phyloP scores from a whole-genome alignment of 2,888 invertebrate species.

The Amiota communis region DNA sequence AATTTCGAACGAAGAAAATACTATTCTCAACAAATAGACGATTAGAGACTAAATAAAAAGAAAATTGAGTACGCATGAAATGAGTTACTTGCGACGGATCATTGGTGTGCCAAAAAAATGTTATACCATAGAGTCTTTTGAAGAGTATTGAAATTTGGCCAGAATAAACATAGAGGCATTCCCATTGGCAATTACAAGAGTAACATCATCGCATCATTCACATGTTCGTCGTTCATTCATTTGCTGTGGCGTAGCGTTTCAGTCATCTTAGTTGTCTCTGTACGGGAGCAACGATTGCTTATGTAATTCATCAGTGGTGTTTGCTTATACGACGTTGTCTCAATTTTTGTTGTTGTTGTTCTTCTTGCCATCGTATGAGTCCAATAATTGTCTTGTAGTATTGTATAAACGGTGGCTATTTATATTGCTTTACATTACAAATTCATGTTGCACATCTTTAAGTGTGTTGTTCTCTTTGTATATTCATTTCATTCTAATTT shows the following conservation, averaged over 20 bases:
- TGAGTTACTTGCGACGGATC: conserved; percentile 10
- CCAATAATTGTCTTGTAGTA: neutral
- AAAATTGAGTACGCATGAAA: neutral
- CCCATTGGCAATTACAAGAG: neutral
- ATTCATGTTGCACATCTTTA: conserved; percentile 30
- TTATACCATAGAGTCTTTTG: neutral
- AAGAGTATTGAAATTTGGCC: neutral
- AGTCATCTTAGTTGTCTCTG: conserved; percentile 6
- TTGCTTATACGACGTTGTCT: conserved; percentile 15
- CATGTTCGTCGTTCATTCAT: conserved; percentile 1
- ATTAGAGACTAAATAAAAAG: neutral
- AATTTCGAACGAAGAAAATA: conserved; percentile 2
- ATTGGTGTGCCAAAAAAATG: neutral
- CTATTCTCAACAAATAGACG: neutral
- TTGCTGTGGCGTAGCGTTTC: neutral
- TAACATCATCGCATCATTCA: no score
- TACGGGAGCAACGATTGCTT: conserved; percentile 37
- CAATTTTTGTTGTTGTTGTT: conserved; percentile 35
- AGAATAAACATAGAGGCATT: neutral
- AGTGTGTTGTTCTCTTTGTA: neutral
- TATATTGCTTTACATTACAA: conserved; percentile 18
- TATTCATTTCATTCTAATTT: neutral
- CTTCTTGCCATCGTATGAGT: conserved; percentile 27
- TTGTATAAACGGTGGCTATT: neutral
- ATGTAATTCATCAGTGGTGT: conserved; percentile 55